Base-by-base conservation (phyloP, 2,888 invertebrate genomes). In the Lepidochitona cinerea region DNA sequence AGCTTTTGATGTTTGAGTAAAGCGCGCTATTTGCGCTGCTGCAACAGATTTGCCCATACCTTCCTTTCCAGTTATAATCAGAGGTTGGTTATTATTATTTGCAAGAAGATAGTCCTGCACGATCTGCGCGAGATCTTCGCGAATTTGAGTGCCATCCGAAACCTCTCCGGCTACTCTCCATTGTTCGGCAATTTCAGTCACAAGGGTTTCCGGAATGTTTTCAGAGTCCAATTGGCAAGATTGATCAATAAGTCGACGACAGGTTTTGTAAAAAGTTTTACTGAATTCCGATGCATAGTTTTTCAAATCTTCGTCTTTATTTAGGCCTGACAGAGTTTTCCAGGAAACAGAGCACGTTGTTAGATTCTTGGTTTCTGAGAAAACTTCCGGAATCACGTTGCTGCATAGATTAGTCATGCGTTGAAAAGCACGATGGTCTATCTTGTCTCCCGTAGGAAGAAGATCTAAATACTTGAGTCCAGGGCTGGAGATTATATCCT, bases 1-100 rank as follows among this genome's bases (percentile, higher is more conserved):
- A 7, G 18, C 23, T n/a, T 72, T 37, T 70, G 68, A 77, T 18
- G 23, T 14, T 18, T 64, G 66, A 1, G 73, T 41, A n/a, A 32
- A 7, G 37, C 68, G 67, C 6, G 79, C 76, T 1, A 74, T 72
- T 37, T 77, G 71, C 0, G 79, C 75, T 70, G 75, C 53, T n/a
- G 77, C n/a, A 18, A 70, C 65, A 18, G 75, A 76, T 33, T 79
- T 79, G 9, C 79, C 79, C 36, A 36, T 49, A 14, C 52, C 70
- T 6, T n/a, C 29, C 33, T 23, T n/a, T 18, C 70, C 70, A 18
- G 18, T n/a, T 18, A 70, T 3, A 29, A 59, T 14, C 4, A 59
- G 29, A 4, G 23, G 26, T 59, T 59, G 59, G 29, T 4, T 32
- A 23, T 23, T 59, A 23, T 59, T 32, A 23, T 14, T 2, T 59